These are phyloP conservation scores for Montipora cactus DNA, from an alignment of 64 coral and sea anemone species.

Conservation along the genomic window DNA sequence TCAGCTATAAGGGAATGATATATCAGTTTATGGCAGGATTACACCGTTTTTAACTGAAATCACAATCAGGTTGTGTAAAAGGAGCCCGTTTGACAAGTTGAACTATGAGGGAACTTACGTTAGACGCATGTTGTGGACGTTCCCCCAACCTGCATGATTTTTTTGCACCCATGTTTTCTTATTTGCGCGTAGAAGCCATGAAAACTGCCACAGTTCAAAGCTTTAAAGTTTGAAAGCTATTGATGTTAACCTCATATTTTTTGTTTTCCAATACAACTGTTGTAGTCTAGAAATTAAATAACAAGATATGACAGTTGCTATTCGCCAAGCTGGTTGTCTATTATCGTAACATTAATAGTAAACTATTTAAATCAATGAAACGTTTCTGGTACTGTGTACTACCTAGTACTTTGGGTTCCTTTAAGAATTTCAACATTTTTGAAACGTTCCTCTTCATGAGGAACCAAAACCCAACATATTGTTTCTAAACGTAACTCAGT, in stretches of 20 bases:
- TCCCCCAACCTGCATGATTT: not conserved
- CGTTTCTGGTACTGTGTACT: not conserved
- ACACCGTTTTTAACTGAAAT: conserved; percentile 6
- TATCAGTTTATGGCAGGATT: conserved; percentile 7
- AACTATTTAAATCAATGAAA: too few relatives aligned
- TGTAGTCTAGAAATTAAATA: not conserved
- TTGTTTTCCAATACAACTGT: conserved; percentile 22
- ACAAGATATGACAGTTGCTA: too few relatives aligned
- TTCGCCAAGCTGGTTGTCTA: too few relatives aligned
- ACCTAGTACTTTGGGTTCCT: not conserved
- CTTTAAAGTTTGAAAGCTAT: not conserved
- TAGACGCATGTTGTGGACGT: not conserved
- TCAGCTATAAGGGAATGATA: conserved; percentile 24
- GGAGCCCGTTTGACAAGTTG: not conserved
- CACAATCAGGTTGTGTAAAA: conserved; percentile 7
- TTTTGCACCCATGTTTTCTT: not conserved
- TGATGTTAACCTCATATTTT: not conserved
- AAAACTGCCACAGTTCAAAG: not conserved
- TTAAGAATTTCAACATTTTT: not conserved
- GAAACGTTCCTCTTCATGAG: not conserved
- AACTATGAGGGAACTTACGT: not conserved
- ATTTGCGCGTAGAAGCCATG: not conserved
- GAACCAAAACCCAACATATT: conserved; percentile 13
- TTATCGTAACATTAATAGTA: too few relatives aligned
- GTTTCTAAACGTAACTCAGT: not conserved